Evolutionary conservation across 1,140 invertebrate genomes (phyloP).

Genomic region (Vollenhovia emeryi): DNA sequence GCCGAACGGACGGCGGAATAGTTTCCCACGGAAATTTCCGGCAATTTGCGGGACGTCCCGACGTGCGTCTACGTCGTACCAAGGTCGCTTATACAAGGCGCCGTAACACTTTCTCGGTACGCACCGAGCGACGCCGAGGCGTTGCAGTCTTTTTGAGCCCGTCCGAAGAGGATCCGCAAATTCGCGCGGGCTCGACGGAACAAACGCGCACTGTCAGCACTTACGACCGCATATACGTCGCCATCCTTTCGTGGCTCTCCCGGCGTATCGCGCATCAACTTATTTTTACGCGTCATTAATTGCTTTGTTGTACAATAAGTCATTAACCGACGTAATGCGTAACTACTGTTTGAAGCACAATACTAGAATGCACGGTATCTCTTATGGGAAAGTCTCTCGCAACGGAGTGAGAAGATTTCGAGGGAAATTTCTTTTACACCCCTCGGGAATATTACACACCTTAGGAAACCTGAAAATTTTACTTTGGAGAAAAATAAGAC

Average conservation of each 20-base stretch:
- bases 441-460: too few relatives aligned
- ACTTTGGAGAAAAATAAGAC: too few relatives aligned
- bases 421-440: background rate
- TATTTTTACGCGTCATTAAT: slow-evolving; percentile 26
- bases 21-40: slow-evolving; percentile 83
- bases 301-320: background rate
- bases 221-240: background rate
- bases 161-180: slow-evolving; percentile 16
- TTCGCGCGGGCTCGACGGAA: background rate
- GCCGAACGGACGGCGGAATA: slow-evolving; percentile 66
- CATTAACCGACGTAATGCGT: background rate
- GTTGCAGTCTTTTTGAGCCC: slow-evolving; percentile 11
- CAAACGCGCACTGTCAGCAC: slow-evolving; percentile 1
- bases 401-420: slow-evolving; percentile 18
- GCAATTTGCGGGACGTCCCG: slow-evolving; percentile 80
- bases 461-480: too few relatives aligned
- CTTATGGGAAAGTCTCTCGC: background rate
- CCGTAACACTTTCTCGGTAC: slow-evolving; percentile 69
- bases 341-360: background rate
- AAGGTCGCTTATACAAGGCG: slow-evolving; percentile 73
- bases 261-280: background rate
- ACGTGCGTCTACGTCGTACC: slow-evolving; percentile 74
- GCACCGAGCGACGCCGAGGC: slow-evolving; percentile 30
- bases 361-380: background rate
- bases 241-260: background rate